Evolutionary conservation across 2,113 vertebrate genomes (phyloP), one percentile per base, ranked within the genome.

Genomic region (Oryzias curvinotus): DNA sequence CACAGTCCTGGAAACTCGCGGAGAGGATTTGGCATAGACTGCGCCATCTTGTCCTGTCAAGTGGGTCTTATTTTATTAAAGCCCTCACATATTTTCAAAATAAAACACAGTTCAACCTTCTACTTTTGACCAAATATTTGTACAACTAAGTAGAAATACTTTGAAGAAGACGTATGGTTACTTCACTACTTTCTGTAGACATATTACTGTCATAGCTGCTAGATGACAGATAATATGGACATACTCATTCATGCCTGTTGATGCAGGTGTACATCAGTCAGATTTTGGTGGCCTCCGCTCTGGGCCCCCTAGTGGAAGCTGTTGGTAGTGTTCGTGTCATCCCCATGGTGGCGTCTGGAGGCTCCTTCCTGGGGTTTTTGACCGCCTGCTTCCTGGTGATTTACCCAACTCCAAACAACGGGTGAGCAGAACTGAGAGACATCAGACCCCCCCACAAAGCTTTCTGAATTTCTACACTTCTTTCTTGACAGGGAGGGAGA

Each of bases 11-110:
- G 96, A 12, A 96, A 93, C 84, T 98, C 97, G 0, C 94, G 91
- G 73, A 91, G 97, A 15, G 97, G 97, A 21, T 99, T 98, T 4
- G 97, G 97, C 82, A 96, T 99, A 0, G 97, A 99, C 90, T 99
- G 97, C 1, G 97, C 97, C 19, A 98, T 99, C 81, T 90, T 99
- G 55, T 97, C 97, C 0, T 99, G 97, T 58, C 97, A 99, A 72
- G 88, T 87, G 8, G 36, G 75, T 43, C 6, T 65, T 30, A 2
- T 42, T 4, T 0, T 23, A 5, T 21, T 59, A 8, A 15, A 10
- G 36, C 7, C 17, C n/a, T 48, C n/a, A 48, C 5, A 18, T 18
- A 19, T 18, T 48, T 18, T 18, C 15, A 47, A n/a, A n/a, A 17
- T 47, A 18, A 12, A 48, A 10, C 16, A 19, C 47, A 2, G 2